phyloP scores from a whole-genome alignment of 2,797 vertebrate species.

The Leptodactylus fallax region DNA sequence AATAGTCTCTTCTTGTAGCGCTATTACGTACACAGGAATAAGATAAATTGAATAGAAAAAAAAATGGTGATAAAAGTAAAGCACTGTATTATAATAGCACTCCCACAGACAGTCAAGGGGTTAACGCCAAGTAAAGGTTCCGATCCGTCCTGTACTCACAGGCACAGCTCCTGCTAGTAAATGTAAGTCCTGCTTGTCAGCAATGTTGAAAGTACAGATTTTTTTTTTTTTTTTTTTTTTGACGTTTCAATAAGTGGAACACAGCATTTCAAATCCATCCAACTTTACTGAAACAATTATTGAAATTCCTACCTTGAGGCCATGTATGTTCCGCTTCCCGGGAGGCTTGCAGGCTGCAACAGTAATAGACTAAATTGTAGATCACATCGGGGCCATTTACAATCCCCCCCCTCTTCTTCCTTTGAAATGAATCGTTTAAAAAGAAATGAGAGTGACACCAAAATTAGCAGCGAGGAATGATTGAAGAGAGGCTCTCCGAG shows the following conservation, averaged over 20 bases:
- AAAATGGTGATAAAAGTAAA: too few species aligned
- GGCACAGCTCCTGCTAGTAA: slow-evolving; percentile 23
- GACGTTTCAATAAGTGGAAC: slow-evolving; percentile 99
- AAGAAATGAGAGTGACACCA: slow-evolving; percentile 99
- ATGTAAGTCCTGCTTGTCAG: slow-evolving; percentile 77
- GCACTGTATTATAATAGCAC: too few species aligned
- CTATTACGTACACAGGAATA: neutral
- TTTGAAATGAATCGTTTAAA: slow-evolving; percentile 99
- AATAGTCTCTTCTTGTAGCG: neutral
- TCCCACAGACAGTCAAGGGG: neutral
- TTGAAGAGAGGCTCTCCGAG: slow-evolving; percentile 94
- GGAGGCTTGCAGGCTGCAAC: slow-evolving; percentile 99
- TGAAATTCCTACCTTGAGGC: slow-evolving; percentile 99
- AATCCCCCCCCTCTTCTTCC: slow-evolving; percentile 77
- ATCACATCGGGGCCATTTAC: slow-evolving; percentile 99
- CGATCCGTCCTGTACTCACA: slow-evolving; percentile 21
- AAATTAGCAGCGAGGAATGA: slow-evolving; percentile 99
- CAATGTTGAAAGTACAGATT: slow-evolving; percentile 85
- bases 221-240: slow-evolving; percentile 88
- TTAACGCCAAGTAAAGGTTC: slow-evolving; percentile 38
- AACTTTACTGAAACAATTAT: slow-evolving; percentile 99
- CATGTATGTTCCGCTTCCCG: slow-evolving; percentile 98
- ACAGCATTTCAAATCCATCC: slow-evolving; percentile 97
- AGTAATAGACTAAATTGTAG: slow-evolving; percentile 99
- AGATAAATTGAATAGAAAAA: neutral